Conservation (phyloP, 2,888 invertebrate species). For the Thyatira batis region DNA sequence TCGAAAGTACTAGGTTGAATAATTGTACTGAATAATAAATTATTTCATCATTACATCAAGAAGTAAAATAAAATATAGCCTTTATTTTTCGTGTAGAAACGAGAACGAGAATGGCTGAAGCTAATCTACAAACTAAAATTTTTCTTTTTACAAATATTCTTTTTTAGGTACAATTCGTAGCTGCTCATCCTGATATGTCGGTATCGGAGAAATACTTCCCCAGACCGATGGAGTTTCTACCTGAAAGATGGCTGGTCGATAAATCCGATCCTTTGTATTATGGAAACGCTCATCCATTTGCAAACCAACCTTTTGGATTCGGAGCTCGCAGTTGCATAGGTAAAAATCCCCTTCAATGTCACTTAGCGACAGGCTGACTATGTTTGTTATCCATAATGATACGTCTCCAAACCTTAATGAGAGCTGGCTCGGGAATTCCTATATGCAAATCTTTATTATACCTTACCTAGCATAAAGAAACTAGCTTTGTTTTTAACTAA, state of each 20-base stretch:
- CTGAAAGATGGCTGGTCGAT: conserved; percentile 87
- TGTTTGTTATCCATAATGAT: neutral
- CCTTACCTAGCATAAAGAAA: too few relatives aligned
- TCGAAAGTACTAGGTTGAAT: too few relatives aligned
- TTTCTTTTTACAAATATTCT: conserved; percentile 2
- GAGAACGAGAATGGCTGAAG: too few relatives aligned
- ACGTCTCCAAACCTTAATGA: too few relatives aligned
- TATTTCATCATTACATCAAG: too few relatives aligned
- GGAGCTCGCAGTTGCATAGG: conserved; percentile 87
- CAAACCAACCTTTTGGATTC: conserved; percentile 85
- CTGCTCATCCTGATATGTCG: conserved; percentile 83
- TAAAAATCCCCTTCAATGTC: conserved; percentile 11
- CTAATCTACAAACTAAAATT: neutral
- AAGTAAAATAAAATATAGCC: too few relatives aligned
- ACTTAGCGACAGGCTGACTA: too few relatives aligned
- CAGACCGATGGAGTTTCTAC: conserved; percentile 84
- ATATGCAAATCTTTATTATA: too few relatives aligned
- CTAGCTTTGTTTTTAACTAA: too few relatives aligned
- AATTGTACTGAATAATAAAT: too few relatives aligned
- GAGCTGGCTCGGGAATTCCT: too few relatives aligned
- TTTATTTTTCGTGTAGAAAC: too few relatives aligned
- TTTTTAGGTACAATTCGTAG: conserved; percentile 41
- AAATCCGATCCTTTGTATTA: conserved; percentile 62
- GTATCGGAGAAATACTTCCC: conserved; percentile 85
- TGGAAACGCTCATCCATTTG: conserved; percentile 82